Evolutionary conservation across 2,113 vertebrate species (phyloP), one percentile per base, ranked within the genome.

Genomic region (Corydoras maculifer): DNA sequence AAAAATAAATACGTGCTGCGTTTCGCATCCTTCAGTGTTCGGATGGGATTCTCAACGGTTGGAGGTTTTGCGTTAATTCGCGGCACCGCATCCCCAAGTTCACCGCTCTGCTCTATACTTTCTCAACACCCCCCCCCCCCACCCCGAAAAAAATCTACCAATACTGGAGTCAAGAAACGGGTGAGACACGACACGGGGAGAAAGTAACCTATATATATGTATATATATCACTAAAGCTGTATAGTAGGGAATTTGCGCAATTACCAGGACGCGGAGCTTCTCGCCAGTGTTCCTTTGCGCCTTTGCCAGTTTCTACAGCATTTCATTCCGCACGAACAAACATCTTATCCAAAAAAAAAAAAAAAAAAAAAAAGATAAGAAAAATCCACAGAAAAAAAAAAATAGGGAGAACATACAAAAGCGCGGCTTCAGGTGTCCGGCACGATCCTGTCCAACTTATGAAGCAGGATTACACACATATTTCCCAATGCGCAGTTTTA

Each of bases 401-500:
- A 74, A 73, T 2, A 0, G 1, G 14, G 11, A 71, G 5, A 54
- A 63, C 3, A 43, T 2, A 13, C 10, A n/a, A 50, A 5, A 35
- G 35, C 35, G 11, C 31, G n/a, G 62, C 59, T 72, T 68, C 51
- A 59, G n/a, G 43, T 64, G 62, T 31, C 84, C 87, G 79, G 82
- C 86, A 87, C 86, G 87, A 87, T 88, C 83, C 88, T 89, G 87
- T 91, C 89, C 89, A 82, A 89, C 84, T 60, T 86, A 85, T 84
- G 82, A 85, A 80, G 85, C 83, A 83, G 85, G 85, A 86, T 80
- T 84, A 86, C 75, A 76, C 75, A 88, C 68, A 87, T 84, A 82
- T 86, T 85, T 84, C 84, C 86, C 90, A 55, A 85, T 86, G 82
- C 84, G 83, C 83, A 84, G 84, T 88, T 89, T 83, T 86, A 84